Evolutionary conservation across 2,113 vertebrate genomes (phyloP).

Genomic region (Macheiramphus alcinus): DNA sequence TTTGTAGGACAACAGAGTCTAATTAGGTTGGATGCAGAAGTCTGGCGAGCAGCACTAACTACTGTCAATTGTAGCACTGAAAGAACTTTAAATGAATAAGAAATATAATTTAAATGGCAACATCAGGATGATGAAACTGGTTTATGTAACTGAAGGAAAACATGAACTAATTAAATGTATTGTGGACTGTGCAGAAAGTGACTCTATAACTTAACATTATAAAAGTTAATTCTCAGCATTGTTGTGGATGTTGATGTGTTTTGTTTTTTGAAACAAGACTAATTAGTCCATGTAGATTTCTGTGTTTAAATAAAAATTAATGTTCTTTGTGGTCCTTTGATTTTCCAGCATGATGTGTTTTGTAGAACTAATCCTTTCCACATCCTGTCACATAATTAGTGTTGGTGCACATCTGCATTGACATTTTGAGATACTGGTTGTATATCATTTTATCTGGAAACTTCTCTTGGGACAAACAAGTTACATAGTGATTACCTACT

Average conservation of each 20-base stretch:
- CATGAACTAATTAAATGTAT: conserved; percentile 28
- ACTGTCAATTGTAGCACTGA: neutral
- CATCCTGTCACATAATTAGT: neutral
- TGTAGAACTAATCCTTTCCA: neutral
- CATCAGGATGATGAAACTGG: neutral
- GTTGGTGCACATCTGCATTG: neutral
- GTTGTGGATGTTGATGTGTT: neutral
- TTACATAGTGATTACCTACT: neutral
- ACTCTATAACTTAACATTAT: neutral
- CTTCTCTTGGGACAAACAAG: neutral
- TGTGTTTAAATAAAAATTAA: conserved; percentile 12
- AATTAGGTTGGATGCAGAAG: neutral
- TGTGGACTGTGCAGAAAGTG: neutral
- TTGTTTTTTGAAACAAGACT: neutral
- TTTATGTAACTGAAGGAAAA: conserved; percentile 19
- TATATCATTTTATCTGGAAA: neutral
- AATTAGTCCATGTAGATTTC: neutral
- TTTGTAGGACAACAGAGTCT: conserved; percentile 40
- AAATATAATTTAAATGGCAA: conserved; percentile 22
- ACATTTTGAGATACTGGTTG: neutral
- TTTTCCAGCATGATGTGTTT: neutral
- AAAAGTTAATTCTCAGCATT: conserved; percentile 3
- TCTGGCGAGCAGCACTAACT: neutral
- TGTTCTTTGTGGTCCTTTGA: neutral
- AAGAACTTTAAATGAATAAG: conserved; percentile 14